A percentile compares a stretch with the other conserved stretches of the same genome.
Evolutionary conservation across 2,888 invertebrate genomes (phyloP).

Genomic region (Cheiracanthium punctorium): DNA sequence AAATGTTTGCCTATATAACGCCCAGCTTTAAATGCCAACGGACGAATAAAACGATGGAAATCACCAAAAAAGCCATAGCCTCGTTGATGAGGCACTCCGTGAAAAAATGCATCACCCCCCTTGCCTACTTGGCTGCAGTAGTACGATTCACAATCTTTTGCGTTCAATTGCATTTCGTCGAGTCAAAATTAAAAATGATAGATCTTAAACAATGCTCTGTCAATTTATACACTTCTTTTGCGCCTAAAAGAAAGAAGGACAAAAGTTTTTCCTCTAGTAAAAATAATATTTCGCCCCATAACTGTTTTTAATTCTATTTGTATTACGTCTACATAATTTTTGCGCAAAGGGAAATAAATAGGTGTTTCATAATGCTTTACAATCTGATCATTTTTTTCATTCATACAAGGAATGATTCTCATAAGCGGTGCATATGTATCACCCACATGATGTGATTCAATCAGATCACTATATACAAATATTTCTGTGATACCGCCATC

Average conservation of each 20-base stretch:
- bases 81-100: constrained; percentile 9
- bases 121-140: constrained; percentile 23
- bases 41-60: background rate
- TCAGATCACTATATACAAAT: constrained; percentile 29
- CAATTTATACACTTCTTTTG: constrained; percentile 12
- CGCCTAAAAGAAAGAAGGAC: constrained; percentile 15
- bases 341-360: constrained; percentile 20
- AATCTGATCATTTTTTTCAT: constrained; percentile 31
- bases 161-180: constrained; percentile 9
- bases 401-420: constrained; percentile 45
- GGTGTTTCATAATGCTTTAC: constrained; percentile 27
- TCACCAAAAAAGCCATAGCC: constrained; percentile 33
- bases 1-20: constrained; percentile 21
- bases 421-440: constrained; percentile 31
- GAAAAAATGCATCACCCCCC: constrained; percentile 17
- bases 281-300: constrained; percentile 22
- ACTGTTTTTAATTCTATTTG: constrained; percentile 23
- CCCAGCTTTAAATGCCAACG: background rate
- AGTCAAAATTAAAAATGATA: background rate
- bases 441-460: constrained; percentile 25
- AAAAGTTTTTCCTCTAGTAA: constrained; percentile 12
- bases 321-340: constrained; percentile 26
- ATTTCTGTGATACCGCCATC: constrained; percentile 44
- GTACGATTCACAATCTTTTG: constrained; percentile 16
- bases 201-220: background rate